Conservation (phyloP, 1,140 invertebrate species). For the Meloidogyne exigua region DNA sequence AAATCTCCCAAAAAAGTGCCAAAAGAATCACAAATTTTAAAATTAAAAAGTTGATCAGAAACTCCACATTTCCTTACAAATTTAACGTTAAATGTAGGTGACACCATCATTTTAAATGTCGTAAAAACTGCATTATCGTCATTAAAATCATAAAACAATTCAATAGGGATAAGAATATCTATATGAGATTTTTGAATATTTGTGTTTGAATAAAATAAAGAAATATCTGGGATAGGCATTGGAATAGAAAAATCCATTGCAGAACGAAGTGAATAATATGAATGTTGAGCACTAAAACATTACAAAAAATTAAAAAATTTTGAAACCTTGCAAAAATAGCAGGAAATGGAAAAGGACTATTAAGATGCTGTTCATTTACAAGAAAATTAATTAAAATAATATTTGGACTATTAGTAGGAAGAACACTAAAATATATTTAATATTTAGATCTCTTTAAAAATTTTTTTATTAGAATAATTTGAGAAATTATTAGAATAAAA, state of each 20-base stretch:
- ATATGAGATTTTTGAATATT: not conserved
- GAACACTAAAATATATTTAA: not conserved
- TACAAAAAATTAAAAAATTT: not conserved
- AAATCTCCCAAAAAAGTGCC: not conserved
- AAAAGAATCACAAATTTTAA: slow-evolving; percentile 7
- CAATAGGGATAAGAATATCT: not conserved
- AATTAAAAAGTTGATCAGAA: not conserved
- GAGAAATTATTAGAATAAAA: too few relatives aligned
- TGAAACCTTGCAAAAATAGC: slow-evolving; percentile 13
- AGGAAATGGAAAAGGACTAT: not conserved
- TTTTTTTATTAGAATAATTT: too few relatives aligned
- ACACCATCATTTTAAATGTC: not conserved
- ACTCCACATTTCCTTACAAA: slow-evolving; percentile 14
- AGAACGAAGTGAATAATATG: slow-evolving; percentile 12
- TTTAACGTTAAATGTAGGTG: not conserved
- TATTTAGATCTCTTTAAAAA: not conserved
- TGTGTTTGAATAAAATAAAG: not conserved
- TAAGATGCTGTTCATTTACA: not conserved
- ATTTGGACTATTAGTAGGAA: slow-evolving; percentile 17
- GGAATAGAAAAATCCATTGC: slow-evolving; percentile 15
- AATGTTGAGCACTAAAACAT: slow-evolving; percentile 16
- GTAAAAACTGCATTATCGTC: not conserved
- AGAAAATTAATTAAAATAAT: slow-evolving; percentile 24
- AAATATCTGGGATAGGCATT: not conserved
- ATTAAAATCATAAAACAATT: not conserved